A percentile compares a stretch with the other conserved stretches of the same genome.
Conservation (phyloP, 2,888 invertebrate genomes). For the Gandaritis pyraliata region DNA sequence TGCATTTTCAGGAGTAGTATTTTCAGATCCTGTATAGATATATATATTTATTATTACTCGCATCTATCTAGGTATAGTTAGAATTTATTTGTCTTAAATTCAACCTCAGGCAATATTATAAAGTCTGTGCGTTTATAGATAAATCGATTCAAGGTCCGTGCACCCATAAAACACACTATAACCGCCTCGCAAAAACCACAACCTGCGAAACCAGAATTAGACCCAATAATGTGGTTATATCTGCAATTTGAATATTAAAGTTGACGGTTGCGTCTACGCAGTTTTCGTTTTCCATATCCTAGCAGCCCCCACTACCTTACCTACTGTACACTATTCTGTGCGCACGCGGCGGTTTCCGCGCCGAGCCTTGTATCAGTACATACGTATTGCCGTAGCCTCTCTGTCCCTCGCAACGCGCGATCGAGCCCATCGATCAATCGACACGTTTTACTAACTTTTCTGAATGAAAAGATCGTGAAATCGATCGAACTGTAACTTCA, state of each 20-base stretch:
- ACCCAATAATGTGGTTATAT: constrained; percentile 23
- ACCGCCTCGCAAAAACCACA: constrained; percentile 6
- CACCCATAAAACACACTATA: constrained; percentile 14
- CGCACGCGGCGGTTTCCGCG: constrained; percentile 59
- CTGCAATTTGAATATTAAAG: constrained; percentile 22
- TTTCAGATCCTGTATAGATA: too few relatives aligned
- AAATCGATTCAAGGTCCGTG: constrained; percentile 6
- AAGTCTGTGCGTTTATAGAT: too few relatives aligned
- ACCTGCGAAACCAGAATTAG: constrained; percentile 27
- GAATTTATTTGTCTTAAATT: too few relatives aligned
- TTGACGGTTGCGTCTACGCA: constrained; percentile 63
- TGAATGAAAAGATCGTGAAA: constrained; percentile 75
- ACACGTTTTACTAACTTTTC: constrained; percentile 73
- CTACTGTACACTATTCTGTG: constrained; percentile 25
- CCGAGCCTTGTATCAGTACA: constrained; percentile 41
- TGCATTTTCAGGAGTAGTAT: too few relatives aligned
- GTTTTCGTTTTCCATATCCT: constrained; percentile 73
- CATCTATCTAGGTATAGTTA: too few relatives aligned
- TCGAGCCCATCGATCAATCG: constrained; percentile 60
- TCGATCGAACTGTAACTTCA: constrained; percentile 41
- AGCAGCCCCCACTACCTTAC: constrained; percentile 63
- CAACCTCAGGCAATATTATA: too few relatives aligned
- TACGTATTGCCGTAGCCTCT: constrained; percentile 62
- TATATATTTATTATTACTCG: too few relatives aligned
- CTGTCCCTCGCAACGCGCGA: constrained; percentile 67